Evolutionary conservation across 2,113 vertebrate genomes (phyloP), one percentile per base, ranked within the genome.

Genomic region (Pimephales promelas): DNA sequence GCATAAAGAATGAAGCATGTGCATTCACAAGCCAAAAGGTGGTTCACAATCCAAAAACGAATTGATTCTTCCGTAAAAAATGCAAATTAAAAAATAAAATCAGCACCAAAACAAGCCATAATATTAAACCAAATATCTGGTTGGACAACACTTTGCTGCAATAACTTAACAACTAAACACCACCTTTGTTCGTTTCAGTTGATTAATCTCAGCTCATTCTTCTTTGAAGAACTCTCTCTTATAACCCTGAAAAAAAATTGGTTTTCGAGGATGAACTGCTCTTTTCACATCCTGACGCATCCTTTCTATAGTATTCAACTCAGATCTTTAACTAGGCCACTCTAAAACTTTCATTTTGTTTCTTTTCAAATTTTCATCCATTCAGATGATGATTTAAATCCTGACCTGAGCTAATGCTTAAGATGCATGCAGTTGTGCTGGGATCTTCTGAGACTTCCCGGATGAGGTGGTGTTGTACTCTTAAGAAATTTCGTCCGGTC

Each of bases 231-330:
- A 3, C 40, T 8, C 10, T 16, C 10, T 71, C 40, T 71, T 71
- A 59, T 62, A 78, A 68, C 68, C 24, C 52, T 45, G 40, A 45
- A 40, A 72, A 45, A 26, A 40, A 26, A 1, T 28, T 28, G 28
- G 6, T 16, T n/a, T 72, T 47, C 13, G 6, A 45, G n/a, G 61
- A 26, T 20, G 56, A 49, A 54, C 43, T 68, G 64, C 18, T 75
- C 49, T 82, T 64, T 70, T 68, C 43, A 56, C 8, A 2, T 22
- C 73, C 36, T 62, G 24, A 24, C n/a, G 0, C 43, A 16, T 73
- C 72, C 20, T 77, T 52, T 77, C 49, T 36, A 40, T 40, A 59
- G 52, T 10, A 77, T 77, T 77, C 52, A 13, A 36, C 28, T 77
- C 26, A 40, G 0, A 56, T 36, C 49, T 77, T 57, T 36, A 57